Evolutionary conservation across 2,888 invertebrate species (phyloP).

Genomic region (Drosophila flavopinicola): DNA sequence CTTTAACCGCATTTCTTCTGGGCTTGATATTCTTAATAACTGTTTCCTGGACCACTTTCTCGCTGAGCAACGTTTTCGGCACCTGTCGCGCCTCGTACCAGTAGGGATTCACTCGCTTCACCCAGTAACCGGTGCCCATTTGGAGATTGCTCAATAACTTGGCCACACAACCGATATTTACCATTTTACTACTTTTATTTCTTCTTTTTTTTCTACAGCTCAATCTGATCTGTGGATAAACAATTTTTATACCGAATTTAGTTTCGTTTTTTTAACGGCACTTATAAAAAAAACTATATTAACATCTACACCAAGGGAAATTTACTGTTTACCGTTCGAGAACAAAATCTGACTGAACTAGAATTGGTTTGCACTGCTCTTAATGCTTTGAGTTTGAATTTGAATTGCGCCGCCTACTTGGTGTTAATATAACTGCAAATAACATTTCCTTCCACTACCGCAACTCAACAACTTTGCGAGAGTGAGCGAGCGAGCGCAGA

Average conservation of each 20-base stretch:
- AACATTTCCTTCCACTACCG: conserved; percentile 8
- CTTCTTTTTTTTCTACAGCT: not conserved
- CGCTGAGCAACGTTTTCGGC: conserved; percentile 36
- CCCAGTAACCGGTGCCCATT: conserved; percentile 31
- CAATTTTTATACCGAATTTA: conserved; percentile 9
- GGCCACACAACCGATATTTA: conserved; percentile 48
- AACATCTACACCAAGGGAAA: not conserved
- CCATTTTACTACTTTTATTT: conserved; percentile 24
- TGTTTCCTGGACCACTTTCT: not conserved
- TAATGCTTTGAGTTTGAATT: not conserved
- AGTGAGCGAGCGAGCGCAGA: not conserved
- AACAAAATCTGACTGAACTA: not conserved
- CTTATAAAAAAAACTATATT: not conserved
- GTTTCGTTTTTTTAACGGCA: too few species aligned
- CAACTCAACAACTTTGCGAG: not conserved
- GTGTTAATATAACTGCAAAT: not conserved
- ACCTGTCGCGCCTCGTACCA: conserved; percentile 54
- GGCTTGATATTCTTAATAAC: not conserved
- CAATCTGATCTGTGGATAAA: not conserved
- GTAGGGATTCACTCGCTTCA: conserved; percentile 50
- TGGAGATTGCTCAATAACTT: conserved; percentile 34
- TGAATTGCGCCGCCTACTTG: conserved; percentile 31
- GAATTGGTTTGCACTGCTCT: too few species aligned
- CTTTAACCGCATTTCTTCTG: not conserved
- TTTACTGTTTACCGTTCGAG: not conserved